Evolutionary conservation across 2,888 invertebrate species (phyloP).

Genomic region (Salpingus planirostris): DNA sequence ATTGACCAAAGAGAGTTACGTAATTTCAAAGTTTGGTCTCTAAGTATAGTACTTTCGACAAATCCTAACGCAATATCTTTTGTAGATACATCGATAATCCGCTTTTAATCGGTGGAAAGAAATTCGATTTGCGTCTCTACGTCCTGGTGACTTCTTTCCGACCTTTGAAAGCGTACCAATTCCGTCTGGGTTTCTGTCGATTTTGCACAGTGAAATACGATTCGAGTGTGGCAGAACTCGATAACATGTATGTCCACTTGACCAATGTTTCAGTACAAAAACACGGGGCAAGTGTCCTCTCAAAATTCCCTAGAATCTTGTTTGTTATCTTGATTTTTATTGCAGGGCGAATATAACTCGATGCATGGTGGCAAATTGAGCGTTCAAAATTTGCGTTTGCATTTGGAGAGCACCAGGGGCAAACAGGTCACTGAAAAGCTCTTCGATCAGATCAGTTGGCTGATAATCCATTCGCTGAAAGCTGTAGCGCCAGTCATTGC

Average conservation of each 20-base stretch:
- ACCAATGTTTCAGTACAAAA: slow-evolving; percentile 98
- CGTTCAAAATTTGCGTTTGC: slow-evolving; percentile 80
- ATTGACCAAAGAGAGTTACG: slow-evolving; percentile 82
- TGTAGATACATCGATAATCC: slow-evolving; percentile 86
- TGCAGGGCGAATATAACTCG: slow-evolving; percentile 83
- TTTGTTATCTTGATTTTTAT: slow-evolving; percentile 3
- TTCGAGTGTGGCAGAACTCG: slow-evolving; percentile 75
- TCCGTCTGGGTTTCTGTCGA: slow-evolving; percentile 86
- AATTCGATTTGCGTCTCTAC: slow-evolving; percentile 88
- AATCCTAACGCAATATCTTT: background rate
- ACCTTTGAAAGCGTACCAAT: slow-evolving; percentile 87
- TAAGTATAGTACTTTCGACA: background rate
- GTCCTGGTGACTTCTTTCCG: slow-evolving; percentile 89
- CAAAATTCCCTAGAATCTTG: background rate
- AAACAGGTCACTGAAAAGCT: slow-evolving; percentile 80
- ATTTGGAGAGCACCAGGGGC: slow-evolving; percentile 84
- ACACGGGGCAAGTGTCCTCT: slow-evolving; percentile 61
- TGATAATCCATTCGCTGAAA: slow-evolving; percentile 87
- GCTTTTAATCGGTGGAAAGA: slow-evolving; percentile 88
- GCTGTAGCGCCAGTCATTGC: slow-evolving; percentile 90
- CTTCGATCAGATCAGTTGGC: slow-evolving; percentile 81
- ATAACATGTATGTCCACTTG: slow-evolving; percentile 90
- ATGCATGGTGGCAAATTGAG: slow-evolving; percentile 93
- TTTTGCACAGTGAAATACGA: slow-evolving; percentile 96
- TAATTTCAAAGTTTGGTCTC: slow-evolving; percentile 72